Base-by-base conservation (phyloP, 2,797 vertebrate genomes). In the Sternarchorhynchus goeldii region DNA sequence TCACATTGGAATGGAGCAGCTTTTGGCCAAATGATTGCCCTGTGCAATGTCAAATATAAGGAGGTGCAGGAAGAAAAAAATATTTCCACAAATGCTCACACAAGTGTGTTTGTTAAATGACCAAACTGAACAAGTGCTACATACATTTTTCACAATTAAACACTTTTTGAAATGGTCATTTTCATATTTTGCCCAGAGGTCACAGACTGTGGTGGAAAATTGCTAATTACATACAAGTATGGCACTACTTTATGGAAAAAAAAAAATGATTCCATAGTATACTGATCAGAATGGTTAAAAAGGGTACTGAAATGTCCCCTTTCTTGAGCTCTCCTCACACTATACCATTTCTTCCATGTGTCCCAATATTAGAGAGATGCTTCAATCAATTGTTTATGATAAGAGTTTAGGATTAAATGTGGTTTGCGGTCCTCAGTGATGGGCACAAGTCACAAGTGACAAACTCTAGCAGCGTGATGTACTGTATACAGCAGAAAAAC, bases 1-100 rank as follows among this genome's bases (percentile, higher is more conserved):
- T 81, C 75, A 82, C 68, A 76, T 70, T 78, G 83, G 81, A 82
- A 85, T 83, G 73, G 69, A 86, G 83, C 83, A 84, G 85, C 81
- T 76, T 83, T 34, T 34, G 57, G 72, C 74, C 77, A 80, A 82
- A 76, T 80, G 83, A 84, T 84, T 86, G 85, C 81, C 85, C 72
- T 81, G 79, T 86, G 85, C 83, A 83, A 83, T 65, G 74, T 81
- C 71, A 81, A 76, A 83, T 21, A 62, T n/a, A 81, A 73, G 45
- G 70, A 73, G 76, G 16, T 18, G 31, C 57, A 56, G 7, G 63
- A 80, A 36, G 56, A 41, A 32, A 68, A 36, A 57, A n/a, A 16
- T 7, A 39, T 25, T 45, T 50, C 66, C 25, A 69, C 75, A 75
- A 16, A 55, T 25, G 53, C 29, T 63, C n/a, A 74, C 57, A 70